Percentiles rank a stretch among this genome's conserved stretches.
These are phyloP conservation scores for Melanargia galathea DNA, from an alignment of 2,888 invertebrate species.

Conservation along the genomic window DNA sequence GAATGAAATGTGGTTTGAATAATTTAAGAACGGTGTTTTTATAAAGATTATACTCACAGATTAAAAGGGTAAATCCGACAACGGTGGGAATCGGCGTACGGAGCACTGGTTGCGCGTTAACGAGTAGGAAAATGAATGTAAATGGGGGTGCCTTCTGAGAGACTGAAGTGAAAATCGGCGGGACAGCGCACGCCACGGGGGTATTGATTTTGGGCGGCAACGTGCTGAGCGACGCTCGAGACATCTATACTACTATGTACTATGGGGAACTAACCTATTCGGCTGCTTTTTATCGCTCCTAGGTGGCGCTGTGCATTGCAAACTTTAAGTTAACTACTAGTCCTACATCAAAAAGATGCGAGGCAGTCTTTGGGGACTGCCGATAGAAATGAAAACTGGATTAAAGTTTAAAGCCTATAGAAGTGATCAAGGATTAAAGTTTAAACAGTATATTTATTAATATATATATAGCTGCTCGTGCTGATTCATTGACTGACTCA, in stretches of 20 bases:
- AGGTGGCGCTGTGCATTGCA: slow-evolving; percentile 56
- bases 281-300: slow-evolving; percentile 36
- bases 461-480: no score
- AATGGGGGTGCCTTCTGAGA: slow-evolving; percentile 65
- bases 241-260: slow-evolving; percentile 47
- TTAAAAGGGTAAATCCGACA: slow-evolving; percentile 53
- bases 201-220: slow-evolving; percentile 80
- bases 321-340: background rate
- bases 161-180: slow-evolving; percentile 67
- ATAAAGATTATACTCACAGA: slow-evolving; percentile 57
- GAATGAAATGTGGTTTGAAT: slow-evolving; percentile 12
- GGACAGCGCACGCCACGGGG: slow-evolving; percentile 66
- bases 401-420: no score
- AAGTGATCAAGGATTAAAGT: no score
- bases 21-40: background rate
- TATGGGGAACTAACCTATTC: slow-evolving; percentile 32
- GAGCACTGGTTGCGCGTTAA: slow-evolving; percentile 65
- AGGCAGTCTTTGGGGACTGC: no score
- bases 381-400: no score
- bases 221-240: slow-evolving; percentile 51
- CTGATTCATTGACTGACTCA: no score
- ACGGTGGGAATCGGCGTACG: slow-evolving; percentile 54
- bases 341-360: background rate
- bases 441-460: no score
- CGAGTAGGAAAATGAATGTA: slow-evolving; percentile 61